Conservation (phyloP, 2,797 vertebrate genomes). For the Scleropages formosus region DNA sequence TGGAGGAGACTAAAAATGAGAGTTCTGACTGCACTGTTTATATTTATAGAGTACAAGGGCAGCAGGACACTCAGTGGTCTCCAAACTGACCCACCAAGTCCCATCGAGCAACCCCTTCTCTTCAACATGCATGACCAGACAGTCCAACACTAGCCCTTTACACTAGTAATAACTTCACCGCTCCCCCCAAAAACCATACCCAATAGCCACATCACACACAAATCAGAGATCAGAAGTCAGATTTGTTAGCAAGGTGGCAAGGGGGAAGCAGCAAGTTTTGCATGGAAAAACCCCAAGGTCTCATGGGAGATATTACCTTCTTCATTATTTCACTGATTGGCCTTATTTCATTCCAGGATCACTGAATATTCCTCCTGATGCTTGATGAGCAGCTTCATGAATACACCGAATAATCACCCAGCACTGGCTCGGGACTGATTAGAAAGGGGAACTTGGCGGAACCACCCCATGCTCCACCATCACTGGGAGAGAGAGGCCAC, state of each 20-base stretch:
- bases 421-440: constrained; percentile 82
- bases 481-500: neutral
- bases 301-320: constrained; percentile 87
- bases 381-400: constrained; percentile 83
- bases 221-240: constrained; percentile 83
- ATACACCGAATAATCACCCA: constrained; percentile 82
- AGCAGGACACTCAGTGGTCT: too few species aligned
- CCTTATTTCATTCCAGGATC: constrained; percentile 88
- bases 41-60: too few species aligned
- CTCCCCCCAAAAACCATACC: constrained; percentile 9
- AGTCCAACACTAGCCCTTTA: neutral
- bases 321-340: constrained; percentile 88
- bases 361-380: constrained; percentile 82
- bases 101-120: neutral
- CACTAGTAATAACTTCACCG: too few species aligned
- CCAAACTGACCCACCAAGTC: neutral
- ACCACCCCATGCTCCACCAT: neutral
- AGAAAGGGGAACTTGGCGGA: constrained; percentile 69
- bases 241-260: constrained; percentile 85
- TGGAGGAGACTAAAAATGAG: too few species aligned
- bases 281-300: constrained; percentile 71
- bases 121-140: neutral
- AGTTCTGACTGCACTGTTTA: too few species aligned
- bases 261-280: constrained; percentile 71
- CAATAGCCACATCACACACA: constrained; percentile 39